Evolutionary conservation across 2,797 vertebrate species (phyloP).

Genomic region (Distichodus sexfasciatus): DNA sequence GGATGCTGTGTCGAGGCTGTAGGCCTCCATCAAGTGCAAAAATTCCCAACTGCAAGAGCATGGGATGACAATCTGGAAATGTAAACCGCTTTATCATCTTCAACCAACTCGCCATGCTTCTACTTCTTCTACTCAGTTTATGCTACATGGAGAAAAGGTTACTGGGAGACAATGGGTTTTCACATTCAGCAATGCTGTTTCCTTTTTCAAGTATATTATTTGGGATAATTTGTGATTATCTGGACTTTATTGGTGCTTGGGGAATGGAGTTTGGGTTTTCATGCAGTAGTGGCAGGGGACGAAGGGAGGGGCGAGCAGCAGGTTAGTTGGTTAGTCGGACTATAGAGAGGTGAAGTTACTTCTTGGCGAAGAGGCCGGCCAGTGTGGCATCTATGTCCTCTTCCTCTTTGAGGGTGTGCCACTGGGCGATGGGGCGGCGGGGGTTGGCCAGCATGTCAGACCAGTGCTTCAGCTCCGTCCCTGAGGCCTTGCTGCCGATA

Average conservation of each 20-base stretch:
- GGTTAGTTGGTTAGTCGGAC: slow-evolving; percentile 58
- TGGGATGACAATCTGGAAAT: slow-evolving; percentile 8
- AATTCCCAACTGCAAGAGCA: slow-evolving; percentile 20
- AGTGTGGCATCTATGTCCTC: slow-evolving; percentile 89
- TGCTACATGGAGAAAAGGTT: slow-evolving; percentile 57
- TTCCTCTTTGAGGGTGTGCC: slow-evolving; percentile 93
- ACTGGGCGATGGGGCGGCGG: slow-evolving; percentile 94
- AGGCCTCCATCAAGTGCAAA: slow-evolving; percentile 24
- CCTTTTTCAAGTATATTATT: slow-evolving; percentile 53
- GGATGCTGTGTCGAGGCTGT: not conserved
- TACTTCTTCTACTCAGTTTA: slow-evolving; percentile 47
- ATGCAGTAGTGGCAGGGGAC: slow-evolving; percentile 66
- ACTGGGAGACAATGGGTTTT: slow-evolving; percentile 53
- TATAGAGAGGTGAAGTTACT: slow-evolving; percentile 70
- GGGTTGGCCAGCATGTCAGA: slow-evolving; percentile 97
- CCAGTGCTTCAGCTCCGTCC: slow-evolving; percentile 95
- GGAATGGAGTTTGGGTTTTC: slow-evolving; percentile 67
- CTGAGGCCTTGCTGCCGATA: slow-evolving; percentile 86
- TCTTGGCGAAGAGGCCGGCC: slow-evolving; percentile 86
- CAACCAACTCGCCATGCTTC: slow-evolving; percentile 4
- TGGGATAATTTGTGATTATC: slow-evolving; percentile 55
- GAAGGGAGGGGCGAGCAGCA: slow-evolving; percentile 49
- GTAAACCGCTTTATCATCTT: slow-evolving; percentile 25
- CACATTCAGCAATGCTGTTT: slow-evolving; percentile 61
- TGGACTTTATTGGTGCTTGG: slow-evolving; percentile 49